These are phyloP conservation scores for Gadopsis marmoratus DNA, from an alignment of 2,797 vertebrate species.

Conservation along the genomic window DNA sequence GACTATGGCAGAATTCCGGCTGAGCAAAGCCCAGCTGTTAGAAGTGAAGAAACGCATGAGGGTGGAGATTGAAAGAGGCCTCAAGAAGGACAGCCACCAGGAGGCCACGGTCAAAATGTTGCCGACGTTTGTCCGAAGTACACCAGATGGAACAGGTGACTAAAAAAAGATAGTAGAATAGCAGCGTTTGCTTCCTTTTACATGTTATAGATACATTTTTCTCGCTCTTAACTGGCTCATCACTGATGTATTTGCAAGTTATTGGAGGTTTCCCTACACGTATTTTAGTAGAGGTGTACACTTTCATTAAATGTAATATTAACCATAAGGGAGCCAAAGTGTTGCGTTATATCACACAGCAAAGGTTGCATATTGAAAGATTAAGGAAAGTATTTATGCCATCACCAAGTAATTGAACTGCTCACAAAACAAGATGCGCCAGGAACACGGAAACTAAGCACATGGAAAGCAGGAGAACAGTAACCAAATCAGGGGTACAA, in stretches of 20 bases:
- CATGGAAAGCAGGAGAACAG: no score
- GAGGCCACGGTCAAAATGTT: slow-evolving; percentile 95
- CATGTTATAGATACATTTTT: neutral
- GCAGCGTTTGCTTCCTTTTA: neutral
- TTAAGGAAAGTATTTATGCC: neutral
- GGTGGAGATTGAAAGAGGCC: slow-evolving; percentile 90
- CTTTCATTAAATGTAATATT: neutral
- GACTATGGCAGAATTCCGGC: slow-evolving; percentile 91
- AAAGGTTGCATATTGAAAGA: neutral
- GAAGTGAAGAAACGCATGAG: slow-evolving; percentile 96
- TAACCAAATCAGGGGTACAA: no score
- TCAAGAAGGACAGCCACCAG: slow-evolving; percentile 87
- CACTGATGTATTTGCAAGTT: neutral
- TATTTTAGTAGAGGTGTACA: neutral
- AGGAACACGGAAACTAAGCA: no score
- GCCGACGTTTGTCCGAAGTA: slow-evolving; percentile 94
- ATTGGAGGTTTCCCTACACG: neutral
- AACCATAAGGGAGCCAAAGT: neutral
- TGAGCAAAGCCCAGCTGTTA: slow-evolving; percentile 91
- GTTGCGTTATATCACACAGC: neutral
- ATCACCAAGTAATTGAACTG: neutral
- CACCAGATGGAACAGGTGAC: slow-evolving; percentile 94
- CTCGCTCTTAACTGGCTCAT: neutral
- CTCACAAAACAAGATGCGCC: neutral
- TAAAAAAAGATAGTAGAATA: neutral